Evolutionary conservation across 2,888 invertebrate genomes (phyloP).

Genomic region (Aleiodes alternator): DNA sequence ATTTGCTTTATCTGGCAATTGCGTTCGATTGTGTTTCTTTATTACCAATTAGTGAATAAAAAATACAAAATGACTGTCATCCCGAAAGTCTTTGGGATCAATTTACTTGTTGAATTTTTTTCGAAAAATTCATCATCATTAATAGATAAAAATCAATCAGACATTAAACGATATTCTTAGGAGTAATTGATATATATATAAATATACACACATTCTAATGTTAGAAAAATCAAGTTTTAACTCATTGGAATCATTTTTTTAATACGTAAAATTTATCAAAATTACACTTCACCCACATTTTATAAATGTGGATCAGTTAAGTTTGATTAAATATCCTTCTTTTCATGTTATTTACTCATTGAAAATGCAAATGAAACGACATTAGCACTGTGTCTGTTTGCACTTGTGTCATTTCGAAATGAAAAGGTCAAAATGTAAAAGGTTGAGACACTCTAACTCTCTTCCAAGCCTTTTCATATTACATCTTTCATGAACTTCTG

Average conservation of each 20-base stretch:
- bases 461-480: neutral
- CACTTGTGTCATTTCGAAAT: slow-evolving; percentile 7
- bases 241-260: neutral
- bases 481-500: slow-evolving; percentile 6
- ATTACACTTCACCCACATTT: neutral
- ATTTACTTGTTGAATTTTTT: neutral
- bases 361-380: slow-evolving; percentile 4
- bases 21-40: too few relatives aligned
- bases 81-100: slow-evolving; percentile 9
- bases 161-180: slow-evolving; percentile 6
- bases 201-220: neutral
- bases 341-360: slow-evolving; percentile 3
- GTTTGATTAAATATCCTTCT: slow-evolving; percentile 1
- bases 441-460: too few relatives aligned
- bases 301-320: neutral
- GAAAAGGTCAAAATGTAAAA: slow-evolving; percentile 10
- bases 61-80: neutral
- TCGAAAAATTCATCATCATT: slow-evolving; percentile 10
- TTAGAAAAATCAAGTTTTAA: neutral
- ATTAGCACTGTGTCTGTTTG: slow-evolving; percentile 8
- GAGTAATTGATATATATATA: neutral
- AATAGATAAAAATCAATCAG: neutral
- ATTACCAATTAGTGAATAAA: neutral
- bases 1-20: too few relatives aligned
- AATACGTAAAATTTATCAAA: neutral